Base-by-base conservation (phyloP, 2,113 vertebrate species). In the Hassar affinis region DNA sequence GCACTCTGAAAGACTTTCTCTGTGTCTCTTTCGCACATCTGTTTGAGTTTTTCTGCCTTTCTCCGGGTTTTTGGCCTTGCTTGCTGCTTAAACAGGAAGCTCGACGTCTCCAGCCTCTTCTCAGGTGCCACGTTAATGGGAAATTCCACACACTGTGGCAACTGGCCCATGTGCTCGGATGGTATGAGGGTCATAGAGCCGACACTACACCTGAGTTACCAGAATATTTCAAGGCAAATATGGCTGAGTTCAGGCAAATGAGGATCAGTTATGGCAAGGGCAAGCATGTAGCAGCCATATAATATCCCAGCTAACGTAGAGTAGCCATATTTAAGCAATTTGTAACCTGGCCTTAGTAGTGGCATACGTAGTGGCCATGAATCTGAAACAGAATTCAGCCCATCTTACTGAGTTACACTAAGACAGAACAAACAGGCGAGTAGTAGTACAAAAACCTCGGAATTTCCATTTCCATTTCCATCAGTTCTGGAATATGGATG, bases 21-120 rank as follows among this genome's bases (percentile, higher is more conserved):
- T 92, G 90, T 93, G 83, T 86, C 83, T 85, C 83, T 76, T 90
- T 90, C 88, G 49, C 88, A 88, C 89, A 91, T 90, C 90, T 88
- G 88, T 89, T 90, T 86, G 86, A 83, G 84, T 90, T 91, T 92
- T 81, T 85, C 51, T 85, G 82, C 86, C 86, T 85, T 57, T 85
- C 82, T 87, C 86, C 71, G 87, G 89, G 79, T 81, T 84, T 42
- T 88, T 84, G 75, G 74, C 57, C 12, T 20, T 6, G 33, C 59
- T 11, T 49, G 30, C 47, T 76, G 59, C 52, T 59, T 54, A 66
- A 84, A 86, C 83, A 87, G 84, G 78, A 88, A 90, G 85, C 87
- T 80, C 78, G 61, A 85, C 51, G 15, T 86, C 89, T 86, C 74
- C 56, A 61, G 85, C 85, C 88, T 90, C 84, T 85, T 85, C 78